phyloP scores from a whole-genome alignment of 1,140 invertebrate species.

The Drosophila mayri region DNA sequence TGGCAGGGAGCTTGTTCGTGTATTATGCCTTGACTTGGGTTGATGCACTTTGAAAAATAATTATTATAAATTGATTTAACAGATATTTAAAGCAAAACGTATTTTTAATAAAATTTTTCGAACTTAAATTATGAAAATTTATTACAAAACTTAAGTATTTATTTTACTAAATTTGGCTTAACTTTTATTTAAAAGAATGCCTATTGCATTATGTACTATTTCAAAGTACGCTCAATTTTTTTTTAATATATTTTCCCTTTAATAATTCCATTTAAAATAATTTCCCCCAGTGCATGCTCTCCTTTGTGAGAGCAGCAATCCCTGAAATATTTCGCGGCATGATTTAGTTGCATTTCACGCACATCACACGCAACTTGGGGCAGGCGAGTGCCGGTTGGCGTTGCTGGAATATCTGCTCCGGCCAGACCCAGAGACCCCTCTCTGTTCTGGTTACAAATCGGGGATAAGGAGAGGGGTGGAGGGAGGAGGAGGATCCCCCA shows the following conservation, averaged over 20 bases:
- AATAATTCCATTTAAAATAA: not conserved
- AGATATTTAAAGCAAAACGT: not conserved
- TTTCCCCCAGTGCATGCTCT: slow-evolving; percentile 42
- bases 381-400: slow-evolving; percentile 57
- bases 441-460: slow-evolving; percentile 25
- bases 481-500: not conserved
- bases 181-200: not conserved
- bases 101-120: not conserved
- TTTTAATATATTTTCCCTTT: accelerated
- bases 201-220: not conserved
- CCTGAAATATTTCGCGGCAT: slow-evolving; percentile 80
- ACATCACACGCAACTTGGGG: slow-evolving; percentile 73
- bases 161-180: not conserved
- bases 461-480: not conserved
- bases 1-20: slow-evolving; percentile 59
- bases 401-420: slow-evolving; percentile 61
- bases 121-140: not conserved
- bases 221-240: not conserved
- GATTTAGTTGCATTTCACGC: slow-evolving; percentile 81
- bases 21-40: slow-evolving; percentile 7
- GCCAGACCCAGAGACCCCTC: slow-evolving; percentile 17
- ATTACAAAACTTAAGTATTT: not conserved
- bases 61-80: not conserved
- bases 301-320: slow-evolving; percentile 59
- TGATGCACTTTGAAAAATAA: slow-evolving; percentile 20